These are phyloP conservation scores for Caenorhabditis imperialis DNA, from an alignment of 2,888 invertebrate species.

Conservation along the genomic window DNA sequence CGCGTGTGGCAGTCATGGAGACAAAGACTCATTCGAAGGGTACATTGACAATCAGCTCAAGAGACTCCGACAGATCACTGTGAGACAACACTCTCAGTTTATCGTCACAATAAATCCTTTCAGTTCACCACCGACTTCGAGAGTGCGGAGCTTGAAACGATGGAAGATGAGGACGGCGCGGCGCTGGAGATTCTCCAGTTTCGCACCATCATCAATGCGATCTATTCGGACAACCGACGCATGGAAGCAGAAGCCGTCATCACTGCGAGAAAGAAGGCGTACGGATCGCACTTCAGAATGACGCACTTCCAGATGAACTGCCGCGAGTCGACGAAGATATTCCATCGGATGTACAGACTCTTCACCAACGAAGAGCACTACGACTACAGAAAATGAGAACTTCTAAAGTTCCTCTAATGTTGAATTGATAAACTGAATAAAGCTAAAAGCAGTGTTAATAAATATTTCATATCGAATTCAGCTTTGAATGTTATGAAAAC, in stretches of 20 bases:
- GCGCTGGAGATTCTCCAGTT: conserved; percentile 21
- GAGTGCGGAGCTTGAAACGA: conserved; percentile 10
- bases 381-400: conserved; percentile 32
- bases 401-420: too few relatives aligned
- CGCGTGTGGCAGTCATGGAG: conserved; percentile 44
- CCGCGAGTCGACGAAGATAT: conserved; percentile 29
- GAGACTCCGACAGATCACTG: conserved; percentile 19
- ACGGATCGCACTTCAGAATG: conserved; percentile 15
- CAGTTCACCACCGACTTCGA: conserved; percentile 34
- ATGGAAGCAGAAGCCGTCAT: conserved; percentile 29
- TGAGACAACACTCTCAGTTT: too few relatives aligned
- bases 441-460: too few relatives aligned
- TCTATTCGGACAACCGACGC: conserved; percentile 25
- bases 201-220: conserved; percentile 21
- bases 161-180: conserved; percentile 12
- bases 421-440: too few relatives aligned
- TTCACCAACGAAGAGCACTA: conserved; percentile 48
- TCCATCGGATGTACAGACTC: conserved; percentile 43
- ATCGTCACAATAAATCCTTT: background rate
- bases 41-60: conserved; percentile 30
- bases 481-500: background rate
- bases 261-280: conserved; percentile 25
- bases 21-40: conserved; percentile 14
- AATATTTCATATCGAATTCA: background rate
- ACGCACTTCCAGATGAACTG: conserved; percentile 30